A percentile compares a stretch with the other conserved stretches of the same genome.
Evolutionary conservation across 2,888 invertebrate genomes (phyloP).

Genomic region (Metacarcinus magister): DNA sequence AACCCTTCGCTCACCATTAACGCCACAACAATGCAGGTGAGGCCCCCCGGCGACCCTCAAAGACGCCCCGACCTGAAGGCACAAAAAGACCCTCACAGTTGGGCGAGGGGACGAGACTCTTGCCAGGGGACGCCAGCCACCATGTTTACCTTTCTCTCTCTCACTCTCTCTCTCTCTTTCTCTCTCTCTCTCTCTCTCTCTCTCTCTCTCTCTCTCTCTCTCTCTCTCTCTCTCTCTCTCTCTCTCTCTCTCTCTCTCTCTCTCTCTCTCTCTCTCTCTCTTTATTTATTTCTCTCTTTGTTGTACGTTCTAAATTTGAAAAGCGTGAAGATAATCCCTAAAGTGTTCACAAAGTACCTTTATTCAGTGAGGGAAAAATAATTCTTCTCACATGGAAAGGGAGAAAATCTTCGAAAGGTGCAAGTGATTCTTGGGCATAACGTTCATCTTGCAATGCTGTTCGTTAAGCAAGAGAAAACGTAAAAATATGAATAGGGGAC

Average conservation of each 20-base stretch:
- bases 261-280: constrained; percentile 17
- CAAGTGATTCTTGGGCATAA: neutral
- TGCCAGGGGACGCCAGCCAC: neutral
- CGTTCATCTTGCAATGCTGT: neutral
- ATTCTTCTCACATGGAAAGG: neutral
- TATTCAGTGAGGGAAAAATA: neutral
- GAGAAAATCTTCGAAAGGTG: neutral
- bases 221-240: constrained; percentile 43
- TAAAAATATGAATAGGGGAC: neutral
- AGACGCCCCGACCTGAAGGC: constrained; percentile 58
- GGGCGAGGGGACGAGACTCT: constrained; percentile 59
- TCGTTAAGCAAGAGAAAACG: neutral
- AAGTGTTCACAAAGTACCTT: neutral
- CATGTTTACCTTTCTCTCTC: constrained; percentile 57
- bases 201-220: constrained; percentile 60
- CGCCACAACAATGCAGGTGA: constrained; percentile 76
- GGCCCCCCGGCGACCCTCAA: constrained; percentile 63
- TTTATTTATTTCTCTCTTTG: neutral
- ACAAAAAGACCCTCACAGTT: constrained; percentile 71
- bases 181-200: constrained; percentile 66
- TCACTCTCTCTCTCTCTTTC: constrained; percentile 71
- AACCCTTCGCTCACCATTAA: constrained; percentile 77
- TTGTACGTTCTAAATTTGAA: neutral
- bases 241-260: constrained; percentile 10
- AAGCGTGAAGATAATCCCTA: neutral